phyloP scores from a whole-genome alignment of 2,113 vertebrate species.

The Theristicus caerulescens region DNA sequence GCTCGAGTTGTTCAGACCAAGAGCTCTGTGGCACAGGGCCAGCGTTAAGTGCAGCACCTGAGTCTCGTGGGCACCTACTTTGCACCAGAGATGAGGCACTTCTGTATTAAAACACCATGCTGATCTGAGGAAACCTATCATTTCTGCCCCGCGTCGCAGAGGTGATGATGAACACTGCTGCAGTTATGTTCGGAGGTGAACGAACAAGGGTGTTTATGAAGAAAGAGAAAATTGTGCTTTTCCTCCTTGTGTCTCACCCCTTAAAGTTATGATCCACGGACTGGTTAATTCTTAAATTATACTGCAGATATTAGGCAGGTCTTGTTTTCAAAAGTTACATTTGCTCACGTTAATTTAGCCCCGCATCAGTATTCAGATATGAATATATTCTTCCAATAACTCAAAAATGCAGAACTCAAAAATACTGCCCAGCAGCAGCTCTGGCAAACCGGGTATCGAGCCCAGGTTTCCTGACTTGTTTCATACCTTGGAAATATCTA shows the following conservation, averaged over 20 bases:
- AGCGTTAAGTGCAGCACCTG: not conserved
- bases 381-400: not conserved
- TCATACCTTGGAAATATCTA: not conserved
- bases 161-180: not conserved
- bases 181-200: not conserved
- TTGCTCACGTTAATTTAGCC: not conserved
- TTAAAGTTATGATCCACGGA: not conserved
- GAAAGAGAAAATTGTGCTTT: not conserved
- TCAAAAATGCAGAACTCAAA: not conserved
- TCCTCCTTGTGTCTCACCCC: not conserved
- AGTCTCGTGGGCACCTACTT: not conserved
- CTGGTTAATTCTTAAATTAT: not conserved
- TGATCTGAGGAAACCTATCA: not conserved
- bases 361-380: not conserved
- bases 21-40: not conserved
- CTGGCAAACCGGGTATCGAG: fast-evolving
- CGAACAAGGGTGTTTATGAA: not conserved
- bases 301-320: not conserved
- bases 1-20: not conserved
- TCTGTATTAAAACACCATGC: not conserved
- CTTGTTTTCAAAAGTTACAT: not conserved
- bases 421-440: not conserved
- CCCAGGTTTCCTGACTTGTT: not conserved
- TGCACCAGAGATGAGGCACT: not conserved
- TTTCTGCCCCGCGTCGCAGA: not conserved